These are phyloP conservation scores for Sebastes variabilis DNA, from an alignment of 2,797 vertebrate species.

Conservation along the genomic window DNA sequence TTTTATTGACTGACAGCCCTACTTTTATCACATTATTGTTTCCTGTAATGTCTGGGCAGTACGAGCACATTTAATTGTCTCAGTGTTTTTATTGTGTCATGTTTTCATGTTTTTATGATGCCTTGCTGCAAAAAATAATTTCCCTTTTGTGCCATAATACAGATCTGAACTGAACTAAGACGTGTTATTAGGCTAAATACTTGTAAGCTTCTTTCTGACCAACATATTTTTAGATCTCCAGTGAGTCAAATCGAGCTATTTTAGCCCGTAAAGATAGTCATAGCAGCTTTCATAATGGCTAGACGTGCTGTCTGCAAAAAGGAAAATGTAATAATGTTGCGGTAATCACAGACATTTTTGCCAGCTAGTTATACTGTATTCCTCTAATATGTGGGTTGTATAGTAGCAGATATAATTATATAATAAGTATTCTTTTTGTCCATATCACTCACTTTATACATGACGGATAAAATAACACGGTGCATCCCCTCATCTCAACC, in stretches of 20 bases:
- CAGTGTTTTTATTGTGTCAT: background rate
- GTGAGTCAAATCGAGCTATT: background rate
- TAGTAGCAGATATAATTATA: background rate
- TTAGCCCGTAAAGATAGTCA: background rate
- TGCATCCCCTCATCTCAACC: conserved; percentile 26
- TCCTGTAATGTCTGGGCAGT: background rate
- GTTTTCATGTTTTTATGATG: background rate
- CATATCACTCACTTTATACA: background rate
- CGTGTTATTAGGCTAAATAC: conserved; percentile 2
- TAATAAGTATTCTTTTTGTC: background rate
- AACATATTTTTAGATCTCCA: conserved; percentile 3
- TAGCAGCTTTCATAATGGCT: background rate
- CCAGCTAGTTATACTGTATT: background rate
- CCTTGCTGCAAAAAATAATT: background rate
- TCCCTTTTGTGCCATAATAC: background rate
- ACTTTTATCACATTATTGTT: background rate
- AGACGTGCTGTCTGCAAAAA: background rate
- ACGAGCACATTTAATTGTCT: background rate
- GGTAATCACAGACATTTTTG: background rate
- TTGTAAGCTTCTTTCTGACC: conserved; percentile 11
- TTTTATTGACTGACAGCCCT: too few relatives aligned
- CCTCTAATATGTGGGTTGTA: background rate
- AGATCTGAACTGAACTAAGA: background rate
- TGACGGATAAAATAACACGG: background rate
- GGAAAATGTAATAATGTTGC: background rate